Evolutionary conservation across 2,797 vertebrate genomes (phyloP).

Genomic region (Hemitrygon akajei): DNA sequence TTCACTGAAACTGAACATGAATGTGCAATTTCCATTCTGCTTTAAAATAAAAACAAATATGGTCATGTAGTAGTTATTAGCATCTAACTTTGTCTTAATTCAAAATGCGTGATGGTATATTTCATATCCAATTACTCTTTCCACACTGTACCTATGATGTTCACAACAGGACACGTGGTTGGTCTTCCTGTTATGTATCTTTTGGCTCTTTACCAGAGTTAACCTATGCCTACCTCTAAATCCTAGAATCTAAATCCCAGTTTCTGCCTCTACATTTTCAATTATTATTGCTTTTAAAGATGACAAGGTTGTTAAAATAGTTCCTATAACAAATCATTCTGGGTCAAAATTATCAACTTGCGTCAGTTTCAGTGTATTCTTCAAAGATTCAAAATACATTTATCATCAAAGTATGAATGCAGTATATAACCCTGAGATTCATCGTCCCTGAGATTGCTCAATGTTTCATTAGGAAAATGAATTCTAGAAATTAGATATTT

Average conservation of each 20-base stretch:
- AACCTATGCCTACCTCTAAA: neutral
- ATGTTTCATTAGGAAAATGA: neutral
- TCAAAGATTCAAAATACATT: no score
- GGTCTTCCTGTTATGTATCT: neutral
- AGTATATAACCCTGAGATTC: no score
- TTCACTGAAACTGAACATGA: neutral
- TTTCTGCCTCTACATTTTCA: neutral
- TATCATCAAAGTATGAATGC: no score
- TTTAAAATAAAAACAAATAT: neutral
- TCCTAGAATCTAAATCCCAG: neutral
- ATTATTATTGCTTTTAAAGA: neutral
- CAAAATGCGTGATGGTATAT: neutral
- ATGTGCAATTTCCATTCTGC: neutral
- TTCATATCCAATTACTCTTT: neutral
- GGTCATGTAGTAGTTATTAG: neutral
- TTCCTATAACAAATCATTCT: neutral
- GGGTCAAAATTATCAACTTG: neutral
- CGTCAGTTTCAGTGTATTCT: neutral
- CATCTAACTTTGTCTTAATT: neutral
- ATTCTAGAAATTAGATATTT: no score
- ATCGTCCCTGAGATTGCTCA: no score
- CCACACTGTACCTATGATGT: neutral
- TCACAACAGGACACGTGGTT: neutral
- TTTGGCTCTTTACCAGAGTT: neutral
- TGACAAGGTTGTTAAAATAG: neutral